Base-by-base conservation (phyloP, 2,797 vertebrate genomes). In the Enteromius radiatus region DNA sequence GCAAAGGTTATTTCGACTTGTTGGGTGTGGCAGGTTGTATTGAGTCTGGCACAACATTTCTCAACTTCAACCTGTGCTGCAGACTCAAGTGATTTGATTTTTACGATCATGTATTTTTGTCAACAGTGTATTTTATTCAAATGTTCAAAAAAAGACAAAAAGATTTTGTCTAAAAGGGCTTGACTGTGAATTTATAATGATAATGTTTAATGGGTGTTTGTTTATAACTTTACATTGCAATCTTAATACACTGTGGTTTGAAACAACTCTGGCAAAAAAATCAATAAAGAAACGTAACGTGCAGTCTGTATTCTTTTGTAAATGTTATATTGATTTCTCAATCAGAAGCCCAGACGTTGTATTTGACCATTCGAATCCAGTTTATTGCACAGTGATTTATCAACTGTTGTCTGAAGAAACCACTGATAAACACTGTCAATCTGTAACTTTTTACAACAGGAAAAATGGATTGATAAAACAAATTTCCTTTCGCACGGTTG, bases 221-320 rank as follows among this genome's bases (percentile, higher is more conserved):
- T 85, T 74, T 69, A 80, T 86, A 14, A 84, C 67, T 81, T 88
- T 85, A 63, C 85, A 86, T 88, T 85, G 63, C 43, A 84, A 86
- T 82, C 78, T 78, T 75, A 81, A 77, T 84, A 75, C 88, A 88
- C 87, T 88, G 88, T 88, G 85, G 88, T 84, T 64, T 84, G 70
- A 84, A 82, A 63, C 33, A 61, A 74, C 54, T 65, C 33, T 67
- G 43, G 78, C 70, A 73, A 78, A 80, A 73, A 78, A 80, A 63
- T 73, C 23, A 76, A 76, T 41, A 68, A 67, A 68, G 21, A 86
- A 47, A 54, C 45, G 26, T 21, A 45, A 83, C 28, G 64, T 70
- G 23, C 12, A 54, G 47, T 80, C 65, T 4, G 56, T 43, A 19
- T 71, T 80, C 9, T 59, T 69, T 76, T 83, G 11, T 45, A 82